A percentile compares a stretch with the other conserved stretches of the same genome.
phyloP scores from a whole-genome alignment of 2,797 vertebrate genomes.

The Pangasius larnaudii region DNA sequence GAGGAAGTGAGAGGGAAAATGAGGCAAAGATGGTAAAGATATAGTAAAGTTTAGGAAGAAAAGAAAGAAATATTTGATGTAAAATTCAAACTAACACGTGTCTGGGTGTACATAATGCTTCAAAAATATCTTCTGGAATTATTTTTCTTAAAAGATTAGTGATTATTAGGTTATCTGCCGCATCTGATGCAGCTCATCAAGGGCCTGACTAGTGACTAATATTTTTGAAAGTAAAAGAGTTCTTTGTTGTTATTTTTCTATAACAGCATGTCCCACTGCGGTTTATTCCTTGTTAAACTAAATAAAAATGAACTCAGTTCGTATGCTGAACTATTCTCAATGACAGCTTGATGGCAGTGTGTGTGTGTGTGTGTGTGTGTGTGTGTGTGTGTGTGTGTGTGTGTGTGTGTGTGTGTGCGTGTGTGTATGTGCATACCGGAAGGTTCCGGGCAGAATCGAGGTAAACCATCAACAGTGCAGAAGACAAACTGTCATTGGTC shows the following conservation, averaged over 20 bases:
- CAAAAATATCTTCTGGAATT: too few relatives aligned
- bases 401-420: not conserved
- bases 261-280: not conserved
- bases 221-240: too few relatives aligned
- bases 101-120: too few relatives aligned
- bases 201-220: too few relatives aligned
- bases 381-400: constrained; percentile 7
- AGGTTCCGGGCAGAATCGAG: constrained; percentile 94
- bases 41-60: too few relatives aligned
- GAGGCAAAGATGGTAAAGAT: too few relatives aligned
- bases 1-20: too few relatives aligned
- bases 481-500: constrained; percentile 91
- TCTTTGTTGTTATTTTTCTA: not conserved
- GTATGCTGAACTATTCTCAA: not conserved
- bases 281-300: not conserved
- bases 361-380: constrained; percentile 35
- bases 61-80: too few relatives aligned
- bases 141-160: too few relatives aligned
- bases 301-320: not conserved
- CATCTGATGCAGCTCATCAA: too few relatives aligned
- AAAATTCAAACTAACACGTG: too few relatives aligned
- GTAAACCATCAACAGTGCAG: constrained; percentile 90
- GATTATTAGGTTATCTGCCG: too few relatives aligned
- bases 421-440: constrained; percentile 82
- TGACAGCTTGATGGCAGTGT: not conserved